A percentile compares a stretch with the other conserved stretches of the same genome.
phyloP scores from a whole-genome alignment of 1,140 invertebrate species.

The Penaeus indicus region DNA sequence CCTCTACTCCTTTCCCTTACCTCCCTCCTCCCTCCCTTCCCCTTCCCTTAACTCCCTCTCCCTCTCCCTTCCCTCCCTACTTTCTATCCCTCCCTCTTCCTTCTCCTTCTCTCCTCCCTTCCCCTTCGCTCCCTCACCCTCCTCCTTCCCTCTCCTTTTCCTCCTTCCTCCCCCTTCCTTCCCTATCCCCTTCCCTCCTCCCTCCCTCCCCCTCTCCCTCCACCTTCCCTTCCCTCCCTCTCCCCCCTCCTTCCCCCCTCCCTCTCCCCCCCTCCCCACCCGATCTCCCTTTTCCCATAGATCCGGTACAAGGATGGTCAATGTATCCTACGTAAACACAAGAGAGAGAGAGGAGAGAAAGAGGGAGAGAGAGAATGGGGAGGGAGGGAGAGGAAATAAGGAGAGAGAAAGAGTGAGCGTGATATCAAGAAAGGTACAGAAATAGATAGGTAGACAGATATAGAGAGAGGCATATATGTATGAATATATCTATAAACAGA shows the following conservation, averaged over 20 bases:
- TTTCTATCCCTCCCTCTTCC: conserved; percentile 3
- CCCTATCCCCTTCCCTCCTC: background rate
- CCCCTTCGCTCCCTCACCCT: background rate
- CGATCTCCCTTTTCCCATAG: background rate
- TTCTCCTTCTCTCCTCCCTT: background rate
- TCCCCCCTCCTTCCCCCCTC: background rate
- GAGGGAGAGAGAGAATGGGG: background rate
- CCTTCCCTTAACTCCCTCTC: background rate
- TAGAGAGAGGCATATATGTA: background rate
- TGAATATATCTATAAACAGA: background rate
- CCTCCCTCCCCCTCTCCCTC: background rate
- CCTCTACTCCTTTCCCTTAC: background rate
- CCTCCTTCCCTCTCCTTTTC: conserved; percentile 18
- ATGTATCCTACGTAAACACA: too few relatives aligned
- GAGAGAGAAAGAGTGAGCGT: background rate
- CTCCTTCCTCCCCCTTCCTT: background rate
- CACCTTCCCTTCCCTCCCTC: background rate
- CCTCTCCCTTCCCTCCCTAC: background rate
- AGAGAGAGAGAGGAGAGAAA: conserved; percentile 2
- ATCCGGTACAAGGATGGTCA: too few relatives aligned
- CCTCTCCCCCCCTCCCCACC: background rate
- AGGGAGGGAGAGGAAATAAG: background rate
- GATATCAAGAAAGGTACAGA: background rate
- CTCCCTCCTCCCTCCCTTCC: background rate
- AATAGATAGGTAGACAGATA: background rate